phyloP scores from a whole-genome alignment of 2,113 vertebrate species.

The Equus quagga region DNA sequence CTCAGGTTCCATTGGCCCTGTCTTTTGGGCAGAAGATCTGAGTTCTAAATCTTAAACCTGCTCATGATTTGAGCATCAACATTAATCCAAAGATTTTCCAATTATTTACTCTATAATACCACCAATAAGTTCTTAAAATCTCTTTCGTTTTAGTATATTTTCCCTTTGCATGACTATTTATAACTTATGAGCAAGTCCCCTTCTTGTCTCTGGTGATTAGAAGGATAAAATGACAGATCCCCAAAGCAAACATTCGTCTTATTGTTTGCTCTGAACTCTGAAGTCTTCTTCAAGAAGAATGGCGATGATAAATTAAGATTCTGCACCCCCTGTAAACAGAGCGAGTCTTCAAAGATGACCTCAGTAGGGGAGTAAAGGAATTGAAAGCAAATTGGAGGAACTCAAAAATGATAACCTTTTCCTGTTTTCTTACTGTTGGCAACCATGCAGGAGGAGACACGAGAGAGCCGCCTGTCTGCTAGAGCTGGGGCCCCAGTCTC shows the following conservation, averaged over 20 bases:
- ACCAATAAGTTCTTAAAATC: not conserved
- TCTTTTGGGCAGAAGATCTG: not conserved
- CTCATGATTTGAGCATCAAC: not conserved
- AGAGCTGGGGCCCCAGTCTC: not conserved
- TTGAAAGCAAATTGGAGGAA: slow-evolving; percentile 55
- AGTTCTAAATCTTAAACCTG: slow-evolving; percentile 6
- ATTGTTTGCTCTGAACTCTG: not conserved
- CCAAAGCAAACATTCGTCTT: slow-evolving; percentile 30
- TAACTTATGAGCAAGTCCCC: not conserved
- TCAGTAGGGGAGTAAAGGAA: not conserved
- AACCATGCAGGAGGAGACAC: not conserved
- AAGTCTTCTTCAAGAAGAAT: slow-evolving; percentile 28
- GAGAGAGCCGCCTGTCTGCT: not conserved
- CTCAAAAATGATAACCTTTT: slow-evolving; percentile 24
- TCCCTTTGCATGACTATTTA: not conserved
- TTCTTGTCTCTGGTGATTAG: not conserved
- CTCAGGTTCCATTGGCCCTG: not conserved
- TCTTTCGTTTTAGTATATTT: not conserved
- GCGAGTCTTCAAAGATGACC: slow-evolving; percentile 53
- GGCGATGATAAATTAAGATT: slow-evolving; percentile 14
- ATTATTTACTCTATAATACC: not conserved
- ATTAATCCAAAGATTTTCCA: not conserved
- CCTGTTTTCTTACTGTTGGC: slow-evolving; percentile 50
- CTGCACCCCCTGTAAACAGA: not conserved
- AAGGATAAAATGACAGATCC: slow-evolving; percentile 17